A percentile compares a stretch with the other conserved stretches of the same genome.
Conservation (phyloP, 1,140 invertebrate genomes). For the Diabrotica virgifera region DNA sequence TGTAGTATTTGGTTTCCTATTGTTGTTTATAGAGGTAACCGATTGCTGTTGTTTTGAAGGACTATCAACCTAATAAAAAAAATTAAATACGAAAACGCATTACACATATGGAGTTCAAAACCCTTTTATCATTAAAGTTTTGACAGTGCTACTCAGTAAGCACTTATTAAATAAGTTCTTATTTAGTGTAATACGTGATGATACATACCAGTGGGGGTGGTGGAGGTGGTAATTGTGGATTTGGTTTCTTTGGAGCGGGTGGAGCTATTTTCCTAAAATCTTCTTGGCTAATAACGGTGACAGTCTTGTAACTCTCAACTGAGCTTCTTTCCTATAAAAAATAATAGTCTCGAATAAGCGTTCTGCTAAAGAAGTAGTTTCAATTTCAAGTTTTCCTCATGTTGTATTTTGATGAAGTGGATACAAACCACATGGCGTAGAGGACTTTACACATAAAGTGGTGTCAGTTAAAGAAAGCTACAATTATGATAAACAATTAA, state of each 20-base stretch:
- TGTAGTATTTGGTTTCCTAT: conserved; percentile 9
- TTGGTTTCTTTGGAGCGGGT: conserved; percentile 58
- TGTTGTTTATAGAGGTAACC: conserved; percentile 17
- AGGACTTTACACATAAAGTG: too few relatives aligned
- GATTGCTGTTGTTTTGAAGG: conserved; percentile 4
- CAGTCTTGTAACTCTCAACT: conserved; percentile 71
- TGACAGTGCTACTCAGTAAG: background rate
- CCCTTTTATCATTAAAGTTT: background rate
- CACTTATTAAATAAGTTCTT: background rate
- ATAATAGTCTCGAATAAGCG: too few relatives aligned
- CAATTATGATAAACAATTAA: too few relatives aligned
- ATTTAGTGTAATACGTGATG: too few relatives aligned
- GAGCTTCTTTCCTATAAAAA: conserved; percentile 38
- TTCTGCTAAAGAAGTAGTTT: too few relatives aligned
- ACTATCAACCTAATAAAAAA: conserved; percentile 22
- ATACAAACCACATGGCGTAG: too few relatives aligned
- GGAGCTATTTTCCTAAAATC: conserved; percentile 80
- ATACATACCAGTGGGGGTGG: conserved; percentile 57
- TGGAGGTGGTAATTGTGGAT: conserved; percentile 72
- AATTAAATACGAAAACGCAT: background rate
- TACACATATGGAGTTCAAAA: background rate
- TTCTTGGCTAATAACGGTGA: conserved; percentile 87
- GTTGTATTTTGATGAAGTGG: too few relatives aligned
- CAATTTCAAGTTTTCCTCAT: too few relatives aligned
- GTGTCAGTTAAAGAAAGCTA: too few relatives aligned